Conservation (phyloP, 2,888 invertebrate genomes). For the Pecten maximus region DNA sequence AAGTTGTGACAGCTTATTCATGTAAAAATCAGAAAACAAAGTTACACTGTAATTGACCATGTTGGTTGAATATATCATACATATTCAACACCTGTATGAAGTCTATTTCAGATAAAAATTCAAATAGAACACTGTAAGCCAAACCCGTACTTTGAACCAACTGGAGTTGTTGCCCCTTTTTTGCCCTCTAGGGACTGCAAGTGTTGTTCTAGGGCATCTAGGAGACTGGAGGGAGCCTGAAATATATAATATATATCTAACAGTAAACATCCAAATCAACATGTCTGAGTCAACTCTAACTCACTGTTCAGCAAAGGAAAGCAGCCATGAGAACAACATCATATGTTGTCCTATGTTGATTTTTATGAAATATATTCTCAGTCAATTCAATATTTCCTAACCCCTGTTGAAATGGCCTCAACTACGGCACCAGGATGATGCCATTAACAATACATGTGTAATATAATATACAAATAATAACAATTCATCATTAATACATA, state of each 20-base stretch:
- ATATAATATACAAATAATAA: background rate
- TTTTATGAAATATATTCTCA: background rate
- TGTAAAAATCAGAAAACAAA: too few species aligned
- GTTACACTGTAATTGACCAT: background rate
- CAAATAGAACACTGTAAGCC: background rate
- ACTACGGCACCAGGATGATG: background rate
- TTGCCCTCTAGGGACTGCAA: slow-evolving; percentile 94
- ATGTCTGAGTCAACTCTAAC: background rate
- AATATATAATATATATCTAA: slow-evolving; percentile 41
- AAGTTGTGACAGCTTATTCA: too few species aligned
- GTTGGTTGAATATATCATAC: too few species aligned
- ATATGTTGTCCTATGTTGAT: background rate
- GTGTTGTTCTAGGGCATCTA: slow-evolving; percentile 98
- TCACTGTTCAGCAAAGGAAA: background rate
- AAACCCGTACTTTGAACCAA: slow-evolving; percentile 71
- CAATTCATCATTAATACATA: background rate
- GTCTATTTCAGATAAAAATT: background rate
- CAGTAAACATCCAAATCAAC: background rate
- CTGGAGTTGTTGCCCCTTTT: slow-evolving; percentile 70
- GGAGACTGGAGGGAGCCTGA: slow-evolving; percentile 95
- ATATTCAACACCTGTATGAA: too few species aligned
- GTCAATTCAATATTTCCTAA: background rate
- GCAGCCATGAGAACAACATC: background rate
- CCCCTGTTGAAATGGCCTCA: background rate
- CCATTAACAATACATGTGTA: background rate